These are phyloP conservation scores for Semicossyphus pulcher DNA, from an alignment of 2,113 vertebrate genomes.

Conservation along the genomic window DNA sequence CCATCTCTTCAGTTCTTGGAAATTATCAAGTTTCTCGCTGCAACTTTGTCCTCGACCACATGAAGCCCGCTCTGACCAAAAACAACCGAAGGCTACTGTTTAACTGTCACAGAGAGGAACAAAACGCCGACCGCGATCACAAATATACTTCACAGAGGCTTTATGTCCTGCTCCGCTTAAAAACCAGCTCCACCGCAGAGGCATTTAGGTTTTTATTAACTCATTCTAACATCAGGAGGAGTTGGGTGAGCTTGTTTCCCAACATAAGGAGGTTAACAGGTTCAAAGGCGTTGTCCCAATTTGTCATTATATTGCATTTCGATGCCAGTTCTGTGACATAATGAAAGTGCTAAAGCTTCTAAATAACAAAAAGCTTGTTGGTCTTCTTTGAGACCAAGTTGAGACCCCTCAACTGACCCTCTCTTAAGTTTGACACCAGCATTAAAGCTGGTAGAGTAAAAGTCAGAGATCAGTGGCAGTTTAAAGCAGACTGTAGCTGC, in stretches of 20 bases:
- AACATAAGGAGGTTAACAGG: conserved; percentile 2
- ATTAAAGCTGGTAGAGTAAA: background rate
- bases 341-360: too few species aligned
- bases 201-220: conserved; percentile 49
- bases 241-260: conserved; percentile 12
- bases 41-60: conserved; percentile 48
- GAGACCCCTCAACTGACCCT: background rate
- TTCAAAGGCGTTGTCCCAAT: too few species aligned
- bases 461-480: conserved; percentile 21
- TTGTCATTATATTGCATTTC: too few species aligned
- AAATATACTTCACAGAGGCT: conserved; percentile 56
- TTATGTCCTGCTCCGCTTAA: conserved; percentile 39
- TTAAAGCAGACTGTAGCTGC: conserved; percentile 39
- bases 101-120: conserved; percentile 34
- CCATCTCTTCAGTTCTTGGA: conserved; percentile 50
- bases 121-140: conserved; percentile 38
- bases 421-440: too few species aligned
- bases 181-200: conserved; percentile 43
- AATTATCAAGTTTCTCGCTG: conserved; percentile 47
- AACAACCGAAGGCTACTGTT: conserved; percentile 46
- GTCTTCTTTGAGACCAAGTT: too few species aligned
- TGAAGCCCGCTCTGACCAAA: conserved; percentile 48
- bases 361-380: too few species aligned
- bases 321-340: too few species aligned
- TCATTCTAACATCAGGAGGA: conserved; percentile 35